Base-by-base conservation (phyloP, 2,113 vertebrate species). In the Lasiurus cinereus region DNA sequence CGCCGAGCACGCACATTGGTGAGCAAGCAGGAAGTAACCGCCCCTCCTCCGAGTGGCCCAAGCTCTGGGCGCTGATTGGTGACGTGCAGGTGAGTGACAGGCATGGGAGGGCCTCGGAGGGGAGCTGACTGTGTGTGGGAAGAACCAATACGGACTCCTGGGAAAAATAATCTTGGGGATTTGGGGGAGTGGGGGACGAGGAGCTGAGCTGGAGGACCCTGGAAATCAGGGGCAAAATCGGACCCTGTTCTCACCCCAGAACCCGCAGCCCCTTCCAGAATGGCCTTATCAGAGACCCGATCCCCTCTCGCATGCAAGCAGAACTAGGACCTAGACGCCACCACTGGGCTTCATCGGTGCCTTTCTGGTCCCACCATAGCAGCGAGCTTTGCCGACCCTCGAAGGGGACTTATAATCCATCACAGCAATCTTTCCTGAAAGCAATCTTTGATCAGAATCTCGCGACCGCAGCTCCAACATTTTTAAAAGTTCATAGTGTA, bases 401-500 rank as follows among this genome's bases (percentile, higher is more conserved):
- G 1, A 54, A 77, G 33, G 76, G 43, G 36, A 52, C 29, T 67
- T 66, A 5, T 50, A 72, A 85, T 0, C 33, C 52, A 27, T 56
- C 18, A 6, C 11, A 72, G 33, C 69, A 86, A 15, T 27, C 14
- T 92, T 70, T 69, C 66, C 48, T 1, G 12, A 95, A 74, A 86
- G 54, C 43, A 39, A 46, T 11, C 24, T 72, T 77, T 59, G 54
- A 12, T 62, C 14, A 89, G 27, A 83, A 80, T 59, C 18, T 70
- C 15, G 5, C 62, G 54, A 52, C 7, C 31, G 48, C 31, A 78
- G 21, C 11, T 46, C 73, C 72, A 77, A 93, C 31, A 3, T 62
- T 92, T 95, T 72, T 29, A 80, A 94, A 96, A n/a, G 33, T 56
- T 84, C 36, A 16, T 27, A 70, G 16, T 76, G 54, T 76, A 19